Evolutionary conservation across 2,113 vertebrate species (phyloP).

Genomic region (Sinocyclocheilus rhinocerous): DNA sequence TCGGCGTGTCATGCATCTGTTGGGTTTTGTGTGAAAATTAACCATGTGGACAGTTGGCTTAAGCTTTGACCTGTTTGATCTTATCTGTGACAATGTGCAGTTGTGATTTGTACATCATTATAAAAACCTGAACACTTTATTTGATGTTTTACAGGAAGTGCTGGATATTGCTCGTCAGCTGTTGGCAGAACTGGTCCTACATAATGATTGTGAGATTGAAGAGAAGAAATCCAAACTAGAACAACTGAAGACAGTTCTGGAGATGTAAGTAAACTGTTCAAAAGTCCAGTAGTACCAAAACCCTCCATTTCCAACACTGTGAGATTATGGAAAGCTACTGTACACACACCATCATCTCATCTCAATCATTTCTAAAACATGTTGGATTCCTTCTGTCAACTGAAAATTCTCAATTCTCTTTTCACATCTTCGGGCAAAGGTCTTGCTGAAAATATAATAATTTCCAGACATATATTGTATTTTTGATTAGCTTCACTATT

Average conservation of each 20-base stretch:
- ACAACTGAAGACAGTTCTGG: constrained; percentile 94
- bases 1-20: not conserved
- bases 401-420: not conserved
- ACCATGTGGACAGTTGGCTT: not conserved
- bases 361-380: constrained; percentile 12
- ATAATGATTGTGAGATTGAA: constrained; percentile 88
- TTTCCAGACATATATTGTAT: not conserved
- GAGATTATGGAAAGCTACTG: not conserved
- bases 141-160: constrained; percentile 82
- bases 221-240: constrained; percentile 95
- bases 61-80: not conserved
- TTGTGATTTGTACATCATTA: not conserved
- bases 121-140: not conserved
- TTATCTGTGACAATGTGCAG: not conserved
- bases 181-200: constrained; percentile 85
- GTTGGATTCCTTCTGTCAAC: not conserved
- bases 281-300: not conserved
- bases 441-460: not conserved
- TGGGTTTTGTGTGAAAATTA: not conserved
- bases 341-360: not conserved
- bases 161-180: constrained; percentile 93
- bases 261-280: constrained; percentile 85
- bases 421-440: not conserved
- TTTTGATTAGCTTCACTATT: not conserved
- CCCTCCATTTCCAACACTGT: not conserved